Evolutionary conservation across 2,797 vertebrate species (phyloP), one percentile per base, ranked within the genome.

Genomic region (Esox masquinongy): DNA sequence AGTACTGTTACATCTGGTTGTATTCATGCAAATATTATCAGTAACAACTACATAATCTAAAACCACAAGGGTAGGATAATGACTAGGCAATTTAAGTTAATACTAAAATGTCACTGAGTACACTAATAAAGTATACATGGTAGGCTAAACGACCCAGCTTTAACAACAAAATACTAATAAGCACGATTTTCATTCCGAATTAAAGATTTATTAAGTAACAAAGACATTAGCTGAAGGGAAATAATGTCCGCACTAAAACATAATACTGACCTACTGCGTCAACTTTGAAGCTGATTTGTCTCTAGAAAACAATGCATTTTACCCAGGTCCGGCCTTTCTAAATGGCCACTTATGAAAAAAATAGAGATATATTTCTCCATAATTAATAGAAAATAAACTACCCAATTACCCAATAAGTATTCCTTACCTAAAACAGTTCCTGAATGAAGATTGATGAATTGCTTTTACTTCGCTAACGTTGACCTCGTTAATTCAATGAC

Each of bases 281-380:
- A 0, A 16, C 70, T 83, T 89, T 82, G 49, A 5, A 22, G 17
- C n/a, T 59, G 14, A 47, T 59, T 73, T 83, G 14, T 53, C 67
- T 80, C 90, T 75, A 79, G 80, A 75, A 89, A 88, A 87, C 92
- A 88, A 9, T 71, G 81, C 70, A 90, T 76, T 61, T 61, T 61
- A 61, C 11, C 56, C 56, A 22, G 43, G 56, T 61, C 56, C 7
- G 11, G 24, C 22, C 56, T 14, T 61, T 61, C 11, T 26, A 24
- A 61, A 61, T 24, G 3, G 22, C 9, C 22, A 22, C 24, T 24
- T 61, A 8, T 26, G 9, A 24, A 12, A 24, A 11, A 26, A 9
- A 61, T 26, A 3, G 56, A 14, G n/a, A 61, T 61, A 61, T 61
- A 11, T 61, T 12, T 61, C 11, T 12, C 22, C 11, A 12, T 61